Evolutionary conservation across 2,113 vertebrate species (phyloP), one percentile per base, ranked within the genome.

Genomic region (Cyphomyrus plagiostoma): DNA sequence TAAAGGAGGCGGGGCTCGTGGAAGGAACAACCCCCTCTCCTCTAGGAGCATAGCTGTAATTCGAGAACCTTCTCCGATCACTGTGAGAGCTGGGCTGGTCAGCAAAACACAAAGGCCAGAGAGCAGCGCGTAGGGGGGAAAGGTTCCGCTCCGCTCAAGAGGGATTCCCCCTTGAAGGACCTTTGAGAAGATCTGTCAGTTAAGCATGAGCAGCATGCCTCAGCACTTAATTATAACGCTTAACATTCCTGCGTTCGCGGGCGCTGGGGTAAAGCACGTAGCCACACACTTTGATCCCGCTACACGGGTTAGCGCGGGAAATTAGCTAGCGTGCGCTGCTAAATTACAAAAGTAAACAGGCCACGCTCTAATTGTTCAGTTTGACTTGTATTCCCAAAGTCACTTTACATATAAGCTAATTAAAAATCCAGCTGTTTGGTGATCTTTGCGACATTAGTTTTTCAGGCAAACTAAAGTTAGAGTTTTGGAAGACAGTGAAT

Each of bases 31-130:
- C 19, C 17, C 58, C 19, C 46, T 53, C 84, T 90, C 88, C 88
- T 90, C 88, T 90, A 85, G 86, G 91, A 90, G 87, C 89, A 21
- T 48, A 48, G 48, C 11, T 58, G 92, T 89, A 94, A 92, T 66
- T 30, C 21, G 90, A 92, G 92, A 91, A 85, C 82, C 89, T 89
- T 90, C 89, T 70, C 88, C 80, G 83, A 87, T 86, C 90, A 50
- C 13, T 35, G 77, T 88, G 86, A 90, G 90, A 90, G 84, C 89
- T 88, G n/a, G 70, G 90, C 89, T 50, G 66, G 66, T 86, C 90
- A 90, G 87, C 86, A 66, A 91, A 89, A 89, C 89, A 87, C 39
- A 52, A 62, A 89, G 91, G 83, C 19, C 50, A 77, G 45, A 89
- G 88, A 91, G 91, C 92, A 91, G 58, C 2, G 3, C 9, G 58